A percentile compares a stretch with the other conserved stretches of the same genome.
Evolutionary conservation across 2,888 invertebrate species (phyloP).

Genomic region (Monopis laevigella): DNA sequence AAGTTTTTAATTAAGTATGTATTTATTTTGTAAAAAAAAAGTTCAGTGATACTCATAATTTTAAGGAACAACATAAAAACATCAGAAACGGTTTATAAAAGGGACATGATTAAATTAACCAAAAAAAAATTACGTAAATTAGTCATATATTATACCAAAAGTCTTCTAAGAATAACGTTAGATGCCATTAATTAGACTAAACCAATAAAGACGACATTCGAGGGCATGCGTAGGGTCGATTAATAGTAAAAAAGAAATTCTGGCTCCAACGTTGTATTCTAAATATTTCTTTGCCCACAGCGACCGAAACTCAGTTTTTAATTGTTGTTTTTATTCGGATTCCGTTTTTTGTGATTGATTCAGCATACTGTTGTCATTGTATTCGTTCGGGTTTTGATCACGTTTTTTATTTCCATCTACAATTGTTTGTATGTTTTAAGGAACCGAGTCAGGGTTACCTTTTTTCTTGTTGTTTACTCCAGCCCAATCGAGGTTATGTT

Average conservation of each 20-base stretch:
- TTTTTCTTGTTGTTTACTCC: slow-evolving; percentile 23
- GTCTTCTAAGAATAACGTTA: slow-evolving; percentile 48
- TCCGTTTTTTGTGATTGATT: slow-evolving; percentile 66
- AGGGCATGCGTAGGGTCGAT: slow-evolving; percentile 46
- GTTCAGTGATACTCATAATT: too few species aligned
- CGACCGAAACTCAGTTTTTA: slow-evolving; percentile 45
- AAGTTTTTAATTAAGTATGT: too few species aligned
- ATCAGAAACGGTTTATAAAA: too few species aligned
- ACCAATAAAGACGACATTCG: slow-evolving; percentile 61
- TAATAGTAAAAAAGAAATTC: slow-evolving; percentile 26
- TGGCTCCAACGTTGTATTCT: slow-evolving; percentile 41
- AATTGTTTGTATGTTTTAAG: slow-evolving; percentile 63
- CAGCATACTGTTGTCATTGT: slow-evolving; percentile 66
- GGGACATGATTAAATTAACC: too few species aligned
- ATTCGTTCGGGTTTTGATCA: slow-evolving; percentile 56
- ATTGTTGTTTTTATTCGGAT: slow-evolving; percentile 66
- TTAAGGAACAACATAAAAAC: too few species aligned
- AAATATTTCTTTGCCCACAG: slow-evolving; percentile 52
- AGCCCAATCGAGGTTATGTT: background rate
- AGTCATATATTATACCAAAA: slow-evolving; percentile 40
- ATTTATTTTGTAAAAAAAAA: too few species aligned
- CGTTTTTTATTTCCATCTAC: slow-evolving; percentile 42
- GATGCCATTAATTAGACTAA: slow-evolving; percentile 57
- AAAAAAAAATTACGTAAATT: slow-evolving; percentile 30
- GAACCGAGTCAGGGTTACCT: slow-evolving; percentile 34